phyloP scores from a whole-genome alignment of 2,113 vertebrate species.

The Engraulis encrasicolus region DNA sequence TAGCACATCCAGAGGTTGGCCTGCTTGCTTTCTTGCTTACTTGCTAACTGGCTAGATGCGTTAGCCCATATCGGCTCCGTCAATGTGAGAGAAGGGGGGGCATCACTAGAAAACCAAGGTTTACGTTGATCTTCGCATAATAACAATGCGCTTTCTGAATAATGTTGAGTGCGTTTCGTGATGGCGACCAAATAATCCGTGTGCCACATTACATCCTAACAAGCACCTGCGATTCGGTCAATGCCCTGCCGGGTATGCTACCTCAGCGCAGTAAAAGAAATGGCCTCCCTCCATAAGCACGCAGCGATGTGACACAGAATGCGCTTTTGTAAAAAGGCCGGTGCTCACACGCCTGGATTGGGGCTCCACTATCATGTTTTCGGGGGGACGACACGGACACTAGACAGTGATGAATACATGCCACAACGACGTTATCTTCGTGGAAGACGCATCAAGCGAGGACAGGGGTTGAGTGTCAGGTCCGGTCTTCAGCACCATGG shows the following conservation, averaged over 20 bases:
- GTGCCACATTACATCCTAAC: not conserved
- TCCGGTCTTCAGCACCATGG: slow-evolving; percentile 72
- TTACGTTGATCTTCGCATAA: not conserved
- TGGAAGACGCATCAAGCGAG: not conserved
- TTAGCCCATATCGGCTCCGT: not conserved
- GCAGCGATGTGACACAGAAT: not conserved
- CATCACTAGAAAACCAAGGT: not conserved
- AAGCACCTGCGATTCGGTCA: not conserved
- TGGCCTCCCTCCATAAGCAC: slow-evolving; percentile 21
- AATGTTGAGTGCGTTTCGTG: not conserved
- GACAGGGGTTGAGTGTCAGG: not conserved
- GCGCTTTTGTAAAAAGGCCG: not conserved
- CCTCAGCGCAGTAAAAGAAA: slow-evolving; percentile 25
- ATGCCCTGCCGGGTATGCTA: slow-evolving; percentile 10
- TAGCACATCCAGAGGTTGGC: slow-evolving; percentile 4
- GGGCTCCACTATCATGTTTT: not conserved
- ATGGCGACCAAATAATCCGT: not conserved
- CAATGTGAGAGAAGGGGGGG: not conserved
- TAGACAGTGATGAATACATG: not conserved
- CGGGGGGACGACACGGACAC: too few relatives aligned
- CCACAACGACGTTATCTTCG: not conserved
- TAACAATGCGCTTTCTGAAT: not conserved
- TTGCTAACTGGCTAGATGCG: slow-evolving; percentile 11
- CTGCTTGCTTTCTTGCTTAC: not conserved
- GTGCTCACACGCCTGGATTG: not conserved